Conservation (phyloP, 1,140 invertebrate genomes). For the Philotrypesis tridentata region DNA sequence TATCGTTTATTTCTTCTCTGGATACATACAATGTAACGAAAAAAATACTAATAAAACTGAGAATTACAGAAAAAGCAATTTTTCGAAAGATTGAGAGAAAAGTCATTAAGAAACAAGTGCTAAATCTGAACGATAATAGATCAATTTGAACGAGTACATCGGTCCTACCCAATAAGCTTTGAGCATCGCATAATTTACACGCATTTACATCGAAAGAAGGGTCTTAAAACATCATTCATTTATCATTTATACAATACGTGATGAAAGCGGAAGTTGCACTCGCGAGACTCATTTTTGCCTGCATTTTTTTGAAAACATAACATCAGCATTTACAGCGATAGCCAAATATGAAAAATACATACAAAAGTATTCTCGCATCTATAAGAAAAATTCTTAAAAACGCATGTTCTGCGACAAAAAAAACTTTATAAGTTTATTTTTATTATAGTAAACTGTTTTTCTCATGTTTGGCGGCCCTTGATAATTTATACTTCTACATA, state of each 20-base stretch:
- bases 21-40: slow-evolving; percentile 13
- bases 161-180: background rate
- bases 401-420: background rate
- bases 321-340: background rate
- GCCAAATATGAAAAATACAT: slow-evolving; percentile 15
- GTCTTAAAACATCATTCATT: background rate
- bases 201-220: slow-evolving; percentile 13
- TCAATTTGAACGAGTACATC: background rate
- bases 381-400: background rate
- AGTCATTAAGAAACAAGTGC: background rate
- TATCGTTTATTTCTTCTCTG: background rate
- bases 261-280: background rate
- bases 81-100: background rate
- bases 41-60: background rate
- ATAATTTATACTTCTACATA: slow-evolving; percentile 18
- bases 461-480: background rate
- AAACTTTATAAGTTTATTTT: background rate
- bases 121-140: background rate
- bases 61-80: background rate
- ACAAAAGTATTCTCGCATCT: slow-evolving; percentile 4
- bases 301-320: background rate
- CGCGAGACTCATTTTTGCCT: background rate
- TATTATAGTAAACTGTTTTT: background rate
- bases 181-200: slow-evolving; percentile 1
- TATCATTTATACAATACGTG: background rate